Percentiles rank a stretch among this genome's conserved stretches.
Evolutionary conservation across 2,797 vertebrate species (phyloP).

Genomic region (Phoebastria nigripes): DNA sequence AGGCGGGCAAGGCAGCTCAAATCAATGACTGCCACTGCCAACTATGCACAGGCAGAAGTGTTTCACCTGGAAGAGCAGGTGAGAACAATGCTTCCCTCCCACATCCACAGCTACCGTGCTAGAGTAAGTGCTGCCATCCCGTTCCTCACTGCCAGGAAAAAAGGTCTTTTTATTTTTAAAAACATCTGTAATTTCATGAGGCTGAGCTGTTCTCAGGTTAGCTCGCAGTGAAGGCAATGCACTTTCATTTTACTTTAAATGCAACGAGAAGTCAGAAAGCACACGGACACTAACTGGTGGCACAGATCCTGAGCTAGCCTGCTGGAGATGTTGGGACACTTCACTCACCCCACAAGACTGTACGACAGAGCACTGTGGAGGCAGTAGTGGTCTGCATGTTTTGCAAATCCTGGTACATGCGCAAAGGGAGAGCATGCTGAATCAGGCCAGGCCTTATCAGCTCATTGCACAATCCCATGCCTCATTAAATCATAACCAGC

Average conservation of each 20-base stretch:
- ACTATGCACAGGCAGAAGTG: not conserved
- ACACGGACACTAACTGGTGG: fast-evolving
- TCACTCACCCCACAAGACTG: too few relatives aligned
- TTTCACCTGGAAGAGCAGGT: not conserved
- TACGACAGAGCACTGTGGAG: not conserved
- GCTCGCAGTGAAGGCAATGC: not conserved
- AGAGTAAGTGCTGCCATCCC: not conserved
- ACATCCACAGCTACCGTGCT: not conserved
- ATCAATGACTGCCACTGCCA: fast-evolving
- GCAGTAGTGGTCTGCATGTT: not conserved
- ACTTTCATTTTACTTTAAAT: not conserved
- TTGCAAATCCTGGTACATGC: not conserved
- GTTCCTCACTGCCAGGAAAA: not conserved
- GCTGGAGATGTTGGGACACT: not conserved
- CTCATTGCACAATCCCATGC: not conserved
- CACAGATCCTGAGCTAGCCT: not conserved
- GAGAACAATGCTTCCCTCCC: not conserved
- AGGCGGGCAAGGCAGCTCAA: fast-evolving
- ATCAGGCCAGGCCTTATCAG: not conserved
- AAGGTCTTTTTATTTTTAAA: not conserved
- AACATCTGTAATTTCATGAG: not conserved
- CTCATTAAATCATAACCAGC: not conserved
- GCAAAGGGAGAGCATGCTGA: not conserved
- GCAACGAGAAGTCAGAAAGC: not conserved
- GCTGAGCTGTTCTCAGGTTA: not conserved